Evolutionary conservation across 2,113 vertebrate genomes (phyloP).

Genomic region (Candoia aspera): DNA sequence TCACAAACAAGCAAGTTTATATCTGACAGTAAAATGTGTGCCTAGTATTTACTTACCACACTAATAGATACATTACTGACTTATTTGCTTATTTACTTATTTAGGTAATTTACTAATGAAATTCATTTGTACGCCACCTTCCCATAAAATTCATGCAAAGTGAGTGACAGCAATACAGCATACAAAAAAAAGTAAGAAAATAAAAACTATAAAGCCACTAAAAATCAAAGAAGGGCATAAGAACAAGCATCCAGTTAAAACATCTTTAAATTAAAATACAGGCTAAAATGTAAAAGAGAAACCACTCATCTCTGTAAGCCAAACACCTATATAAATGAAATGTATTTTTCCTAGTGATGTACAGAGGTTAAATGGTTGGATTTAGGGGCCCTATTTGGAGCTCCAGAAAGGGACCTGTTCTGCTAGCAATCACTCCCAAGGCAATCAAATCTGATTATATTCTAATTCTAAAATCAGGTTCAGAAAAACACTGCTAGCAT

Average conservation of each 20-base stretch:
- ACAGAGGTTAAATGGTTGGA: background rate
- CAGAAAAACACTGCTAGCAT: background rate
- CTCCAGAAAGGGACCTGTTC: background rate
- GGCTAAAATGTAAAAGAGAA: background rate
- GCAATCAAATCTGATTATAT: background rate
- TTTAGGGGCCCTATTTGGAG: background rate
- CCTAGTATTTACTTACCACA: conserved; percentile 61
- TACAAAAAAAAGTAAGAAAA: background rate
- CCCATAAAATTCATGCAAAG: background rate
- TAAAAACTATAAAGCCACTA: background rate
- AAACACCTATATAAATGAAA: background rate
- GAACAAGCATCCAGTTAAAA: background rate
- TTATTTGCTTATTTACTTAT: conserved; percentile 13
- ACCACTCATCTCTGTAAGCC: background rate
- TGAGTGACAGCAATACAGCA: background rate
- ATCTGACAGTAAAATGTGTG: conserved; percentile 60
- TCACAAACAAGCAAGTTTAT: conserved; percentile 58
- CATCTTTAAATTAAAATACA: background rate
- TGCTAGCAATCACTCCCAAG: background rate
- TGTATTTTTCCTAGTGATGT: background rate
- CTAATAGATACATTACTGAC: conserved; percentile 15
- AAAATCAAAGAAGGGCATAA: background rate
- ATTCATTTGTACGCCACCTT: background rate
- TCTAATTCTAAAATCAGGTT: background rate
- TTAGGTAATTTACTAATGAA: background rate